Base-by-base conservation (phyloP, 2,797 vertebrate species). In the Arrhamphus sclerolepis region DNA sequence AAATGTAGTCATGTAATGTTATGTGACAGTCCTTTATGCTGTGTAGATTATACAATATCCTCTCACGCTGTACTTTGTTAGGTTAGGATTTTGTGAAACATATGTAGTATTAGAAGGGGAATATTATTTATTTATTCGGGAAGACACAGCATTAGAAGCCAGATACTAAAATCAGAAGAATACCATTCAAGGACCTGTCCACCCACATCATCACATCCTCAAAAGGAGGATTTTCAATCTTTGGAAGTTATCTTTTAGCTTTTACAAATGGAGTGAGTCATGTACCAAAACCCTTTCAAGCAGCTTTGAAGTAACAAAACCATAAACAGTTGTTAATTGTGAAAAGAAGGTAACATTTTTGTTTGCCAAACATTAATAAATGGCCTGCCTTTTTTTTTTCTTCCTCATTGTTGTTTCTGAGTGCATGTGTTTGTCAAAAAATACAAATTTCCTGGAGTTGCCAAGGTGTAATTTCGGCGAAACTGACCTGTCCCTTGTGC, bases 321-420 rank as follows among this genome's bases (percentile, higher is more conserved):
- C 69, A 55, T 74, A 83, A 90, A 84, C 87, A 84, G 75, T 76
- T 89, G 85, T 81, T 82, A 71, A 70, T 68, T 69, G 47, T 75
- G 60, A 80, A 84, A 75, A 75, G 67, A 60, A 52, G 70, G 67
- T 61, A 71, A 68, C 29, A 48, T 65, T 71, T 78, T 60, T 74
- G 62, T 87, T 88, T 71, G 58, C 65, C 63, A 80, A 85, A 86
- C 72, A 66, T 77, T 64, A 75, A 56, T 66, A 69, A 66, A 55
- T 62, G 62, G 63, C 63, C 53, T 58, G 34, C 11, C 29, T 49
- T 46, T 46, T 29, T 53, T 51, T 18, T 38, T 21, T 13, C 1
- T 21, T 11, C 11, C 4, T 21, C 22, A 7, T 41, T 42, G 8
- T 42, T 42, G 40, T 26, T 26, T 26, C 24, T 26, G 24, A 3